A percentile compares a stretch with the other conserved stretches of the same genome.
phyloP scores from a whole-genome alignment of 2,113 vertebrate genomes.

The Mola mola region DNA sequence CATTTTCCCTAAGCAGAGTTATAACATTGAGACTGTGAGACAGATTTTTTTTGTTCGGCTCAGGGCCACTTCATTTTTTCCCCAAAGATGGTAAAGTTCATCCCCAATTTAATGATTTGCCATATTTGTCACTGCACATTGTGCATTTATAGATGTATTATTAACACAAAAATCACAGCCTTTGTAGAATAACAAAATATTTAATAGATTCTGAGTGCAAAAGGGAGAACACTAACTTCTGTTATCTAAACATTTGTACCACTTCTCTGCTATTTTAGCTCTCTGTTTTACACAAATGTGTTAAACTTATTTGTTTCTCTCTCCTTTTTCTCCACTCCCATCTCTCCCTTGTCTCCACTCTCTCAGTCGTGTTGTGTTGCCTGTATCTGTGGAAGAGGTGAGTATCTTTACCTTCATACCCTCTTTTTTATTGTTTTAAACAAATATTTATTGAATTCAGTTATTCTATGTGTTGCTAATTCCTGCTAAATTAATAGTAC shows the following conservation, averaged over 20 bases:
- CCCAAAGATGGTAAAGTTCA: slow-evolving; percentile 18
- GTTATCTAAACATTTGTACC: too few relatives aligned
- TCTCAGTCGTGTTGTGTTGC: slow-evolving; percentile 93
- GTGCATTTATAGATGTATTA: neutral
- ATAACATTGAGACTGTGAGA: neutral
- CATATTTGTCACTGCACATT: neutral
- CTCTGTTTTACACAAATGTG: neutral
- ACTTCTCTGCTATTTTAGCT: too few relatives aligned
- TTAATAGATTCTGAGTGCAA: too few relatives aligned
- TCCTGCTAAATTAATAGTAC: too few relatives aligned
- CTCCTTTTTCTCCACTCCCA: slow-evolving; percentile 1
- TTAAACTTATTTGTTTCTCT: slow-evolving; percentile 24
- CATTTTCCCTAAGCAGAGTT: neutral
- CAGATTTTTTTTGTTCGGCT: neutral
- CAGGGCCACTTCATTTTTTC: neutral
- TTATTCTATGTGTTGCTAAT: too few relatives aligned
- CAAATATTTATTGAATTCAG: neutral
- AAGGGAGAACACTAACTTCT: too few relatives aligned
- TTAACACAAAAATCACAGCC: too few relatives aligned
- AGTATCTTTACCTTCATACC: slow-evolving; percentile 45
- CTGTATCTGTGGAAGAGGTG: slow-evolving; percentile 97
- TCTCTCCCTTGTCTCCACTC: slow-evolving; percentile 21
- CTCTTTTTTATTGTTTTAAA: neutral
- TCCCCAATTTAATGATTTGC: neutral
- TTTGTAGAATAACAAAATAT: too few relatives aligned